Conservation (phyloP, 2,797 vertebrate genomes). For the Rhyacichthys aspro region DNA sequence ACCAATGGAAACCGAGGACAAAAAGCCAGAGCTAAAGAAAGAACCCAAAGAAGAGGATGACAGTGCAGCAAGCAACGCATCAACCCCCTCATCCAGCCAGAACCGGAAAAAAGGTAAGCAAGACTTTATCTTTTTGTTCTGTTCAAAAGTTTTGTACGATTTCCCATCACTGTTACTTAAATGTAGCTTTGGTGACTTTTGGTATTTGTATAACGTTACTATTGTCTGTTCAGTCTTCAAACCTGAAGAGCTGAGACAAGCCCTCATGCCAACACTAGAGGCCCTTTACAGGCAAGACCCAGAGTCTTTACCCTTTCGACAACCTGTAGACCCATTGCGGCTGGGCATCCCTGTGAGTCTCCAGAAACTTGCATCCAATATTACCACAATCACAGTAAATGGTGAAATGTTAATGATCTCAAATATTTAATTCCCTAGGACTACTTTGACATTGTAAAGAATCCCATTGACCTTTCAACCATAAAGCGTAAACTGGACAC, state of each 20-base stretch:
- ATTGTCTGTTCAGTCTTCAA: conserved; percentile 88
- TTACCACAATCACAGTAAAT: background rate
- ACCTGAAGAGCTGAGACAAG: conserved; percentile 96
- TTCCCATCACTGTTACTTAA: background rate
- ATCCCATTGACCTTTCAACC: conserved; percentile 97
- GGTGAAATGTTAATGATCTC: background rate
- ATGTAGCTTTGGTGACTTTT: background rate
- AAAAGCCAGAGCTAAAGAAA: conserved; percentile 86
- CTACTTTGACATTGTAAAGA: conserved; percentile 99
- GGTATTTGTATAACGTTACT: background rate
- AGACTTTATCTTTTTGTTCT: background rate
- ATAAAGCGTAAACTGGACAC: conserved; percentile 98
- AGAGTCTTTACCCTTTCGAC: conserved; percentile 96
- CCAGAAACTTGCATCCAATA: background rate
- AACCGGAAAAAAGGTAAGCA: conserved; percentile 92
- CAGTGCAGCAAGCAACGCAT: conserved; percentile 75
- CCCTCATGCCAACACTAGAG: conserved; percentile 97
- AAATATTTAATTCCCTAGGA: conserved; percentile 77
- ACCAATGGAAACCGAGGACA: conserved; percentile 94
- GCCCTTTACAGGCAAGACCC: conserved; percentile 97
- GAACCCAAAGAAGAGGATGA: conserved; percentile 95
- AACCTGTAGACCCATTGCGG: conserved; percentile 95
- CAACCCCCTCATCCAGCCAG: conserved; percentile 85
- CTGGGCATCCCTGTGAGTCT: conserved; percentile 95
- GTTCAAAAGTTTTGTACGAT: background rate